These are phyloP conservation scores for Torymus auratus DNA, from an alignment of 2,888 invertebrate species.

Conservation along the genomic window DNA sequence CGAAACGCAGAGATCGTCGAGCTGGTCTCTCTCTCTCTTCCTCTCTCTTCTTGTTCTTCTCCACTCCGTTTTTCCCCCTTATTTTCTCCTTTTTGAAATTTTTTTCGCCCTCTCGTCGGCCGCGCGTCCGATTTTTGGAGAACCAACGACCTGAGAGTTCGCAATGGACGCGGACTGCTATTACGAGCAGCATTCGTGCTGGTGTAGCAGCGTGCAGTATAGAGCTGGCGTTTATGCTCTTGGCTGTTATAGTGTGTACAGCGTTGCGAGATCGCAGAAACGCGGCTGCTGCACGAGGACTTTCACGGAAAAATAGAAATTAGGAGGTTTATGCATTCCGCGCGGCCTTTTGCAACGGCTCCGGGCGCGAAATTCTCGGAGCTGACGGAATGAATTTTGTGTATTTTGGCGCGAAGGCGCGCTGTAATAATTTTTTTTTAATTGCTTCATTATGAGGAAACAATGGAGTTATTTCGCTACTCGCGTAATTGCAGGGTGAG, in stretches of 20 bases:
- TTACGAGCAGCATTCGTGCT: conserved; percentile 7
- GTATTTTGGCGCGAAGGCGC: background rate
- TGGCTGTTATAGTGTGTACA: too few relatives aligned
- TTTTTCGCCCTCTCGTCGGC: background rate
- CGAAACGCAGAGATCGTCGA: conserved; percentile 5
- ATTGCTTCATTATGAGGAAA: too few relatives aligned
- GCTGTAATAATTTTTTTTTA: too few relatives aligned
- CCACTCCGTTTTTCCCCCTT: background rate
- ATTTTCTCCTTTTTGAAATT: background rate
- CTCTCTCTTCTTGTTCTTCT: conserved; percentile 8
- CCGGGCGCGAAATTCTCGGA: too few relatives aligned
- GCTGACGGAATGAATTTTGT: too few relatives aligned
- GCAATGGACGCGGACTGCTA: conserved; percentile 26
- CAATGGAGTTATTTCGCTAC: too few relatives aligned
- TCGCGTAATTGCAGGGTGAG: too few relatives aligned
- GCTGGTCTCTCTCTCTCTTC: background rate
- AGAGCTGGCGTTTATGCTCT: background rate
- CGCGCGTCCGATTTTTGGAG: conserved; percentile 24
- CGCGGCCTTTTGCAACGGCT: too few relatives aligned
- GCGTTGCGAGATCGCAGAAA: conserved; percentile 14
- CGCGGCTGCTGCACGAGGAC: background rate
- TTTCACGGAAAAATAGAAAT: conserved; percentile 41
- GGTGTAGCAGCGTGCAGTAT: background rate
- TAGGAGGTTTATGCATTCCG: background rate
- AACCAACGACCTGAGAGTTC: background rate